Percentiles rank a stretch among this genome's conserved stretches.
These are phyloP conservation scores for Rhynchomys soricoides DNA, from an alignment of 2,113 vertebrate species.

Conservation along the genomic window DNA sequence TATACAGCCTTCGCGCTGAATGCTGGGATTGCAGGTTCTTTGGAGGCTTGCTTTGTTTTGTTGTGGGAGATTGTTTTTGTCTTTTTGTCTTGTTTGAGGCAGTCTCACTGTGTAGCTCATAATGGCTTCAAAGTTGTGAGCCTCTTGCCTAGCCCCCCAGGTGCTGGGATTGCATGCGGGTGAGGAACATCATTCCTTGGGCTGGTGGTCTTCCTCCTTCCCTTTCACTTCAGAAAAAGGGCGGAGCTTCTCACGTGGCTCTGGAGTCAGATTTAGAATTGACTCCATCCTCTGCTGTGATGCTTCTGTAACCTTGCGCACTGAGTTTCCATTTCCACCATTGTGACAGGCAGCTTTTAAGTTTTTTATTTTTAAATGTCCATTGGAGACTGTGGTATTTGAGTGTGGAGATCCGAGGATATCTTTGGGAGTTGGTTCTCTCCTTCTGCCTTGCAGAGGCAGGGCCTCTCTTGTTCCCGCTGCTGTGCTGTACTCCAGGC, in stretches of 20 bases:
- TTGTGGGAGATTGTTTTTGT: neutral
- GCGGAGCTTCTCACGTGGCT: neutral
- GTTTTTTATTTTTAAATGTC: neutral
- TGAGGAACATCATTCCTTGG: neutral
- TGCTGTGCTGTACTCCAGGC: too few relatives aligned
- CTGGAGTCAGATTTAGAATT: neutral
- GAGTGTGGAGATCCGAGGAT: neutral
- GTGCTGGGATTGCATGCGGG: neutral
- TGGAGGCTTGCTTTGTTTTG: neutral
- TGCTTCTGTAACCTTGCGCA: neutral
- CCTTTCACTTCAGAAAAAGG: neutral
- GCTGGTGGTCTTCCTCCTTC: neutral
- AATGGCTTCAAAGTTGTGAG: neutral
- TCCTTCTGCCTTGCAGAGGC: neutral
- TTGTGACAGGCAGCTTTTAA: neutral
- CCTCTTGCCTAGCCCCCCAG: neutral
- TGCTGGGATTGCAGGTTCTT: neutral
- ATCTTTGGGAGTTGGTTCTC: neutral
- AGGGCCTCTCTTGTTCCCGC: neutral
- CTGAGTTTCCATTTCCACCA: neutral
- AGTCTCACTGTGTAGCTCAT: neutral
- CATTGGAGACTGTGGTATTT: neutral
- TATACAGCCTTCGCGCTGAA: neutral
- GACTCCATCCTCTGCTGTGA: neutral
- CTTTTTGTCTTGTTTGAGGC: neutral